Base-by-base conservation (phyloP, 2,888 invertebrate species). In the Yponomeuta malinellus region DNA sequence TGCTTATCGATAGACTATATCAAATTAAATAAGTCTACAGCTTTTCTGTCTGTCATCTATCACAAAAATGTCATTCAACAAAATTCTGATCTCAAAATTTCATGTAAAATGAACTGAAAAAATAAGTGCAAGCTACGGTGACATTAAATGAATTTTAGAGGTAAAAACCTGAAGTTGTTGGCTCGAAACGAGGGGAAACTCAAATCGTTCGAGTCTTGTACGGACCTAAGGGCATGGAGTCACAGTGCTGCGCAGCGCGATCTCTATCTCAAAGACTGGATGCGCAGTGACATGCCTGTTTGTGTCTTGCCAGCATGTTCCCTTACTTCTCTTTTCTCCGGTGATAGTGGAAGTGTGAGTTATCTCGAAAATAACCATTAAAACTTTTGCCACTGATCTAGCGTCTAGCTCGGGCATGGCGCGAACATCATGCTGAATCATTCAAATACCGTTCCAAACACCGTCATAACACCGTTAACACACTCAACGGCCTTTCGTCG, bases 211-310 rank as follows among this genome's bases (percentile, higher is more conserved):
- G 89, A 90, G 63, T 94, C 94, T 71, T 93, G 93, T 75, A 77
- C 78, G 48, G 93, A 94, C 78, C 74, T 93, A 63, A 85, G 93
- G 75, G 93, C 94, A 74, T 94, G 94, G 94, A 93, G 93, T 78
- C 90, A 93, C 78, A 90, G 93, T 77, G 71, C 73, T 31, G 73
- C 75, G 65, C 75, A 68, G 10, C 83, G 84, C 69, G 79, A 83
- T 72, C 75, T 75, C 23, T 86, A 91, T 74, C 86, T 92, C 69
- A 86, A 82, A 79, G 89, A 90, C 83, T 91, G 91, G 91, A 89
- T 91, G 72, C 89, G 83, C 76, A 74, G 79, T 74, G 85, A 89
- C 73, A 88, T 88, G 90, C 87, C 87, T 12, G 74, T 82, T 72
- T 84, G 83, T 78, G 74, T 86, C 31, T 74, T 91, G 71, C 84